Base-by-base conservation (phyloP, 2,797 vertebrate species). In the Enteromius unitaeniatus region DNA sequence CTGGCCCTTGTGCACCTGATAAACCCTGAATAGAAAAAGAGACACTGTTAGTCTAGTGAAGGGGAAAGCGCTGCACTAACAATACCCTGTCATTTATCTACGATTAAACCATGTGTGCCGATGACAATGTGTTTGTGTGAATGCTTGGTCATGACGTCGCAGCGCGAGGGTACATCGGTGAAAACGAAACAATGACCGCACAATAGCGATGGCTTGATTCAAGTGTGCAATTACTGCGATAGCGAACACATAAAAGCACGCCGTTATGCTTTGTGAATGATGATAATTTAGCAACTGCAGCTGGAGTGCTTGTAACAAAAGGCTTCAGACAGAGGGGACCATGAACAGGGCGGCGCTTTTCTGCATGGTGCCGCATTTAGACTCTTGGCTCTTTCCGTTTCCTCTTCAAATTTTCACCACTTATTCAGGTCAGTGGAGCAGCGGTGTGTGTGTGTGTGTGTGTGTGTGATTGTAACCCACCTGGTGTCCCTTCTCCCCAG, bases 401-500 rank as follows among this genome's bases (percentile, higher is more conserved):
- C 68, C 76, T 86, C 76, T 31, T 49, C 23, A 64, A 26, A 55
- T 74, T 72, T 31, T 64, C 67, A 67, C 74, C 42, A 31, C 69
- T 78, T 68, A 76, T 81, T 75, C 53, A 60, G 83, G 85, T 82
- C 47, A 86, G 76, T 77, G 76, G 72, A 85, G 80, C 80, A 85
- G 77, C 47, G 53, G 70, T 45, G 37, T 53, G 64, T 81, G 58
- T 65, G 55, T 72, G 45, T 79, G 53, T 79, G 51, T 40, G 62
- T n/a, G n/a, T 70, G 37, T 69, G 67, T 74, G 73, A 68, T 82
- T 77, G 86, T 79, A 82, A 94, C 96, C 91, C 91, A 99, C 97
- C 93, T 95, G 95, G 15, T 92, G 87, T 34, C 97, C 97, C 88
- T 99, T 99, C 82, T 99, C 97, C 85, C 97, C 97, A 0, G 95